Base-by-base conservation (phyloP, 1,140 invertebrate species). In the Manduca sexta region DNA sequence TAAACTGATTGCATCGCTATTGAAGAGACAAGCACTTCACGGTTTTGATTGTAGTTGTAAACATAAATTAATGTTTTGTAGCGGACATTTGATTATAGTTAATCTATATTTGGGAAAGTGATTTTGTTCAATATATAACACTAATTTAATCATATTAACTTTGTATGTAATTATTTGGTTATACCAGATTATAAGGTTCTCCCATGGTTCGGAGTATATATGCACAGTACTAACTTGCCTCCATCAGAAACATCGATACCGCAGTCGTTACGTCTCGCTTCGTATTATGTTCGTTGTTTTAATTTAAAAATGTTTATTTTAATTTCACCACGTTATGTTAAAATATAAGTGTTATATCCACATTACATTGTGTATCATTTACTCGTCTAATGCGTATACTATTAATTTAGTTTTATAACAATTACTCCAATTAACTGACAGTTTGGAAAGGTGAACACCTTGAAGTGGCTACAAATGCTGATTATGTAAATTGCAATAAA, bases 271-370 rank as follows among this genome's bases (percentile, higher is more conserved):
- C 11, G 12, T 13, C 14, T 14, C 21, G 21, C 60, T 69, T 56
- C 69, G 57, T 77, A 70, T 77, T 74, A 70, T 61, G 64, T 78
- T 77, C 61, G 68, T 82, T 84, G 76, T 78, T 82, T 81, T 84
- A 79, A 79, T 84, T 80, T 82, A 74, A 77, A 75, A 74, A 84
- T 79, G 73, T 82, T 84, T 84, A 82, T 80, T 80, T 69, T 82
- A 75, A 75, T 73, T 68, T 68, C 70, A 75, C 69, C 74, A 77
- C 69, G 78, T 84, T 84, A 82, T 74, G 70, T 80, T 77, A 74
- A 74, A 82, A 82, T 77, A 82, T 77, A 82, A 81, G 74, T 81
- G 80, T 84, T 84, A 80, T 80, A 69, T 74, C 75, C 76, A 83
- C 71, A 74, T 53, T 49, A 45, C 45, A 39, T 31, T 13, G 60